Conservation (phyloP, 2,113 vertebrate genomes). For the Upupa epops region DNA sequence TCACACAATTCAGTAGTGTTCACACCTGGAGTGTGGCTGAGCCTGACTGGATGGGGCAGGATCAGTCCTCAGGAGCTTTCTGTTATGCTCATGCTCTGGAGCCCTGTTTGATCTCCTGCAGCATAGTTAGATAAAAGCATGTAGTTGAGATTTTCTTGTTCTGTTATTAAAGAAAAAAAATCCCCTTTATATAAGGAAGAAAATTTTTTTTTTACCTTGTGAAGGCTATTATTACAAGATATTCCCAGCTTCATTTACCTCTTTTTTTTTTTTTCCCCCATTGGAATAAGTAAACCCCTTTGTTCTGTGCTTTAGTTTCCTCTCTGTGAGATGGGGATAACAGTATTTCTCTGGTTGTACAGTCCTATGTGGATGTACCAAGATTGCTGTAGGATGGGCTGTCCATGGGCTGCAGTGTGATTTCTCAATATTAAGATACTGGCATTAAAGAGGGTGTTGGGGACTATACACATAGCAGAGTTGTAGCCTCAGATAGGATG, state of each 20-base stretch:
- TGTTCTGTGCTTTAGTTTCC: background rate
- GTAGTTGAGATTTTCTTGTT: conserved; percentile 24
- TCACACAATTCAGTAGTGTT: conserved; percentile 13
- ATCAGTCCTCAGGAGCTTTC: background rate
- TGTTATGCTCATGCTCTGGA: background rate
- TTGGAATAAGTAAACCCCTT: background rate
- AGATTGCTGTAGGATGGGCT: background rate
- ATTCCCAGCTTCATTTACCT: fast-evolving
- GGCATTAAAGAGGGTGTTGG: background rate
- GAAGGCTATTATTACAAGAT: background rate
- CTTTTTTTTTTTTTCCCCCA: background rate
- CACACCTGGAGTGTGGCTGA: background rate
- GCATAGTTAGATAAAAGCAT: background rate
- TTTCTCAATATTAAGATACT: background rate
- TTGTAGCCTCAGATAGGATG: background rate
- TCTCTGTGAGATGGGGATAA: background rate
- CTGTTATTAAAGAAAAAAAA: conserved; percentile 1
- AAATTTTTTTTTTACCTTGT: background rate
- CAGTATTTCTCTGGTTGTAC: background rate
- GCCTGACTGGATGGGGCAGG: background rate
- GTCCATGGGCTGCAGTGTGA: background rate
- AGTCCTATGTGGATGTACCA: background rate
- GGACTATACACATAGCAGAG: fast-evolving
- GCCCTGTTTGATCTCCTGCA: background rate
- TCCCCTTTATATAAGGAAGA: background rate